Conservation (phyloP, 2,113 vertebrate genomes). For the Callorhinus ursinus region DNA sequence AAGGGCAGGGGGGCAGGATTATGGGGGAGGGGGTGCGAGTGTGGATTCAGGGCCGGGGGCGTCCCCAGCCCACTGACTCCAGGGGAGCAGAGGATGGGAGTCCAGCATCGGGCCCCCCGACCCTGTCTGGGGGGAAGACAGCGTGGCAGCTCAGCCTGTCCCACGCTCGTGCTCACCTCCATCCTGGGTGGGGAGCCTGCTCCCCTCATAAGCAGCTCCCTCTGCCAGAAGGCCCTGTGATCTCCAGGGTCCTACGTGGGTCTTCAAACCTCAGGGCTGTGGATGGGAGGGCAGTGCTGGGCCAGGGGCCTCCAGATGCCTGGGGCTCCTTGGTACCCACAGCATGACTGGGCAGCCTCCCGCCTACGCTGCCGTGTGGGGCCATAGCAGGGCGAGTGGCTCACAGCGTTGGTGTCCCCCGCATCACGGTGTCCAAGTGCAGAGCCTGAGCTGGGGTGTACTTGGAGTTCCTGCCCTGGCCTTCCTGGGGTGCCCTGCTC, state of each 20-base stretch:
- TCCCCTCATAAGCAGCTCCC: not conserved
- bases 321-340: accelerated
- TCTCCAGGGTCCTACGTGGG: accelerated
- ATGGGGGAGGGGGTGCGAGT: accelerated
- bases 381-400: accelerated
- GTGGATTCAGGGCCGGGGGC: not conserved
- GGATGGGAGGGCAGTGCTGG: accelerated
- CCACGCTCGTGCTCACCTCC: not conserved
- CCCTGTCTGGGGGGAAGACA: not conserved
- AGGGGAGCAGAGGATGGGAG: no score
- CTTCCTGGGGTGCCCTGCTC: not conserved
- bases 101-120: accelerated
- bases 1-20: no score
- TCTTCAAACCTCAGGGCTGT: not conserved
- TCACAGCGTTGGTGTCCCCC: accelerated
- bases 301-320: accelerated
- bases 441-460: not conserved
- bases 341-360: accelerated
- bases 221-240: not conserved
- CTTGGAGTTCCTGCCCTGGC: no score
- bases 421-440: accelerated
- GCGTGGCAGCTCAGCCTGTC: not conserved
- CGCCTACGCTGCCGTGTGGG: accelerated
- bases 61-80: not conserved
- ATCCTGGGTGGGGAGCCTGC: accelerated